These are phyloP conservation scores for Chesias legatella DNA, from an alignment of 2,888 invertebrate genomes.

Conservation along the genomic window DNA sequence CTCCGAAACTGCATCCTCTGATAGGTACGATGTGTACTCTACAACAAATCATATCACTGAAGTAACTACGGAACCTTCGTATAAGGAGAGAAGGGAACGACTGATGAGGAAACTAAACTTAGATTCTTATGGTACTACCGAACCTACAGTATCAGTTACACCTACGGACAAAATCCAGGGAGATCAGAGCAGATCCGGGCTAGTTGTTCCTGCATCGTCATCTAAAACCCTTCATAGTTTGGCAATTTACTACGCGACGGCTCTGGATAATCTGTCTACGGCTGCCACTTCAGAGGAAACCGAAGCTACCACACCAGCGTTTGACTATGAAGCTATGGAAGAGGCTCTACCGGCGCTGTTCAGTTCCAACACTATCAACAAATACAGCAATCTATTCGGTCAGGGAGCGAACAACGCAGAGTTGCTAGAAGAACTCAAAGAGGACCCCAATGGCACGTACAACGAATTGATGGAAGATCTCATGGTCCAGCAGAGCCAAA, in stretches of 20 bases:
- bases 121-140: conserved; percentile 64
- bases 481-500: conserved; percentile 82
- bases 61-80: conserved; percentile 59
- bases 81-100: conserved; percentile 84
- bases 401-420: conserved; percentile 55
- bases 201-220: conserved; percentile 87
- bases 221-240: conserved; percentile 89
- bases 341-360: conserved; percentile 81
- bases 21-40: conserved; percentile 48
- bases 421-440: conserved; percentile 61
- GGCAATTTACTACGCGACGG: conserved; percentile 89
- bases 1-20: conserved; percentile 49
- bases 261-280: conserved; percentile 80
- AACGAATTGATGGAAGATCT: conserved; percentile 77
- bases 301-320: conserved; percentile 51
- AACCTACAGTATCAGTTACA: conserved; percentile 55
- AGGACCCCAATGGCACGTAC: conserved; percentile 65
- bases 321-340: conserved; percentile 62
- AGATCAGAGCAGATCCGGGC: conserved; percentile 77
- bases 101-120: conserved; percentile 86
- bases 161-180: conserved; percentile 71
- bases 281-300: conserved; percentile 56
- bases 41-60: conserved; percentile 41
- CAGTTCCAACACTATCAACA: conserved; percentile 84
- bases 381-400: conserved; percentile 76